Evolutionary conservation across 2,888 invertebrate species (phyloP).

Genomic region (Dryococelus australis): DNA sequence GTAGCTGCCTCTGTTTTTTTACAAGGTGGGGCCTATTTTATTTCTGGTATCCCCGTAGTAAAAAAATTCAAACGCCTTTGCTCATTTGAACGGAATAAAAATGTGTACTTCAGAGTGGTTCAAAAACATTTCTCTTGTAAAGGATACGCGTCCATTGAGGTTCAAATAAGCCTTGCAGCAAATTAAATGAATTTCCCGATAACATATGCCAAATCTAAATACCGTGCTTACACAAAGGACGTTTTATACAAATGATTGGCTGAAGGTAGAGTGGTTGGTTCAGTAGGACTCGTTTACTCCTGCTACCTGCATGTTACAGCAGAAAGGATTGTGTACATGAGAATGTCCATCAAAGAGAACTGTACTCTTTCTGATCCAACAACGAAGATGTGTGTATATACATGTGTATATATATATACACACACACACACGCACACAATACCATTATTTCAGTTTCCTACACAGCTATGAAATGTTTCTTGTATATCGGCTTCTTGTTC

Average conservation of each 20-base stretch:
- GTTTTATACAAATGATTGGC: neutral
- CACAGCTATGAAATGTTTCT: too few species aligned
- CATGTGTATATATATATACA: too few species aligned
- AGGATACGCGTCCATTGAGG: neutral
- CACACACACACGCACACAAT: too few species aligned
- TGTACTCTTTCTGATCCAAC: too few species aligned
- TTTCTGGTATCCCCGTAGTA: too few species aligned
- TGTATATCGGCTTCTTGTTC: too few species aligned
- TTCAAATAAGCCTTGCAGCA: neutral
- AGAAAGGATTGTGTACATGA: neutral
- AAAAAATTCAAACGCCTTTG: neutral
- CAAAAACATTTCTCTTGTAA: neutral
- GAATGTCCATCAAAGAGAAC: neutral
- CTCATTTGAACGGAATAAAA: neutral
- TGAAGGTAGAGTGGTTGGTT: neutral
- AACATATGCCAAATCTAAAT: neutral
- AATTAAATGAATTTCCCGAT: slow-evolving; percentile 2
- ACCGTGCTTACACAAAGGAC: neutral
- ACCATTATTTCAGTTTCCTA: too few species aligned
- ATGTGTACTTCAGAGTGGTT: neutral
- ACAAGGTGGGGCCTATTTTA: too few species aligned
- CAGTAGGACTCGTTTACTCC: neutral
- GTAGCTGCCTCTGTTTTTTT: too few species aligned
- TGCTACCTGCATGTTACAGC: neutral
- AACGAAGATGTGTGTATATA: too few species aligned